Base-by-base conservation (phyloP, 2,888 invertebrate genomes). In the Anarsia innoxiella region DNA sequence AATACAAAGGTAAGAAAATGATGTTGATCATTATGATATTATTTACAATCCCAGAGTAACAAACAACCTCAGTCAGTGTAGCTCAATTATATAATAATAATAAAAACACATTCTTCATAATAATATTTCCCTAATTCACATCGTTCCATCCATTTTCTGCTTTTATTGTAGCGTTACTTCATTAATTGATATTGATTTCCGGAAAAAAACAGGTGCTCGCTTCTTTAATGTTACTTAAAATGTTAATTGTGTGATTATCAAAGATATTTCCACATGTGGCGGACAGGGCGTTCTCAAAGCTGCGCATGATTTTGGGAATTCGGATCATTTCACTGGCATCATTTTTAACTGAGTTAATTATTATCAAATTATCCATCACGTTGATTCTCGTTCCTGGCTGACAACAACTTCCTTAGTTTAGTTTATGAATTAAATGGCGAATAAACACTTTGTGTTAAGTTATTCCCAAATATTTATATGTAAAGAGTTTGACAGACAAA, bases 1-100 rank as follows among this genome's bases (percentile, higher is more conserved):
- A 42, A 48, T 36, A 36, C 38, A 48, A 41, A 48, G 46, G 46
- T 43, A 40, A 33, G n/a, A 44, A 48, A 46, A 48, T 48, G 46
- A 48, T 43, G 40, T 37, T n/a, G n/a, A n/a, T n/a, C n/a, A n/a
- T n/a, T n/a, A n/a, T n/a, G n/a, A n/a, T n/a, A n/a, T n/a, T n/a
- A n/a, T n/a, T 46, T 42, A 41, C 26, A 14, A 12, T 11, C 31
- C 23, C 28, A 28, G n/a, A n/a, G n/a, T n/a, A n/a, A n/a, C 28
- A 5, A 26, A n/a, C 28, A 28, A 28, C 3, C 11, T 3, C 9
- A n/a, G 28, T 12, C 26, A 3, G 3, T 3, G 28, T 25, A 25
- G 25, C 5, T 4, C n/a, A 5, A 19, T 8, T 19, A 5, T 12
- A n/a, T 5, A 6, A 3, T 28, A 28, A 28, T 12, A 12, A 28